Percentiles rank a stretch among this genome's conserved stretches.
These are phyloP conservation scores for Harpalus rufipes DNA, from an alignment of 2,888 invertebrate species.

Conservation along the genomic window DNA sequence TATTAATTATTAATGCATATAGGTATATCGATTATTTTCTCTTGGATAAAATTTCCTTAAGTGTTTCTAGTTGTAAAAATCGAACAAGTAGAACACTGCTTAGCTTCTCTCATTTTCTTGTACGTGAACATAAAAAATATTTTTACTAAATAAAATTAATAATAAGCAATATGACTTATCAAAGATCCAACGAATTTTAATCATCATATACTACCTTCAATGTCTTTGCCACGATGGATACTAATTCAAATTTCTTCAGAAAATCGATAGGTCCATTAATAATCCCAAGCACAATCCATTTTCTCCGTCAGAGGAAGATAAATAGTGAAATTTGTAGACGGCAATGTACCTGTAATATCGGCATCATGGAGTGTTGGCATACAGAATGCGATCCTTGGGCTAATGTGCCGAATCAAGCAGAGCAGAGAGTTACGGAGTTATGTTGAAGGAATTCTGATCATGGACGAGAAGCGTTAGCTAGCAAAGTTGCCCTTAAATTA, in stretches of 20 bases:
- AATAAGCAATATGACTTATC: not conserved
- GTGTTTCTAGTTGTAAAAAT: too few relatives aligned
- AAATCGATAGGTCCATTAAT: slow-evolving; percentile 36
- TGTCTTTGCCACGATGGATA: not conserved
- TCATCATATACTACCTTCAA: not conserved
- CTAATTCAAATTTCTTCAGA: slow-evolving; percentile 41
- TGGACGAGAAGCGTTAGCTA: slow-evolving; percentile 5
- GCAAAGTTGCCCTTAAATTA: slow-evolving; percentile 20
- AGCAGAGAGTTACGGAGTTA: slow-evolving; percentile 19
- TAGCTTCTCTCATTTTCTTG: too few relatives aligned
- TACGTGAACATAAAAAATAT: too few relatives aligned
- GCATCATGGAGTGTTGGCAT: slow-evolving; percentile 58
- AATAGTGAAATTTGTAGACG: slow-evolving; percentile 43
- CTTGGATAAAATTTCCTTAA: too few relatives aligned
- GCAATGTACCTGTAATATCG: slow-evolving; percentile 49
- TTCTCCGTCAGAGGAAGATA: slow-evolving; percentile 39
- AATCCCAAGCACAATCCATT: slow-evolving; percentile 37
- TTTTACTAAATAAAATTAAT: too few relatives aligned
- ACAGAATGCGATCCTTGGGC: slow-evolving; percentile 33
- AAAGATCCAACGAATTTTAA: slow-evolving; percentile 9
- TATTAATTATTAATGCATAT: too few relatives aligned
- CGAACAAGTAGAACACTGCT: too few relatives aligned
- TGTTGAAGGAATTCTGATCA: slow-evolving; percentile 20
- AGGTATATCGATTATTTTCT: too few relatives aligned
- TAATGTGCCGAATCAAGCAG: slow-evolving; percentile 51